Base-by-base conservation (phyloP, 2,113 vertebrate species). In the Ceyx margarethae region DNA sequence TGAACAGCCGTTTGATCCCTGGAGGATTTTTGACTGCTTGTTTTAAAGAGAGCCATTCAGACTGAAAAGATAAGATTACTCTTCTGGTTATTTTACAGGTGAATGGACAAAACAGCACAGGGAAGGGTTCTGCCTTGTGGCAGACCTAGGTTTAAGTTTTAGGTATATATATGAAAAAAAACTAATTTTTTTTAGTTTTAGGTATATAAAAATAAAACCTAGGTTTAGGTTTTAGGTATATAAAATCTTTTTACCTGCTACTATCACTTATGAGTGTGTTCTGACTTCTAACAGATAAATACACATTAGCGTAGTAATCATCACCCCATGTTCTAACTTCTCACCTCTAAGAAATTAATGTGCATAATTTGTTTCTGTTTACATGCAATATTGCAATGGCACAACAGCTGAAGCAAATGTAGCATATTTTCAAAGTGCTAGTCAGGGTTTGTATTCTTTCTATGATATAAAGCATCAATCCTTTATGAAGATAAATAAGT, bases 361-460 rank as follows among this genome's bases (percentile, higher is more conserved):
- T 42, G 33, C 65, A 73, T 95, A 67, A 95, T 89, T 42, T 94
- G 23, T 87, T 95, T 82, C 77, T 89, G 62, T 95, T 95, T 95
- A 73, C 84, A 60, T 23, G 72, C 84, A 87, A 92, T 94, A 40
- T 51, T 93, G 40, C 73, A 95, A 95, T 85, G 48, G 69, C 46
- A 93, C 37, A 76, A 81, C 86, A 97, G 54, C 66, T 90, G 65
- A 93, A 84, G 65, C 35, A 85, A 86, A 61, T 29, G 68, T 43
- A 50, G 68, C 5, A 5, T 37, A 22, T 75, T 92, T 95, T 90
- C 75, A 67, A 33, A 87, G 86, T 13, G 17, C 58, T 80, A 85
- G 54, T 66, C 80, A 57, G 68, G 65, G 40, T 9, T 31, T 78
- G 31, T 40, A 67, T 72, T 65, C 85, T 95, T 91, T 93, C 81